These are phyloP conservation scores for Ichneumon xanthorius DNA, from an alignment of 2,888 invertebrate species.

Conservation along the genomic window DNA sequence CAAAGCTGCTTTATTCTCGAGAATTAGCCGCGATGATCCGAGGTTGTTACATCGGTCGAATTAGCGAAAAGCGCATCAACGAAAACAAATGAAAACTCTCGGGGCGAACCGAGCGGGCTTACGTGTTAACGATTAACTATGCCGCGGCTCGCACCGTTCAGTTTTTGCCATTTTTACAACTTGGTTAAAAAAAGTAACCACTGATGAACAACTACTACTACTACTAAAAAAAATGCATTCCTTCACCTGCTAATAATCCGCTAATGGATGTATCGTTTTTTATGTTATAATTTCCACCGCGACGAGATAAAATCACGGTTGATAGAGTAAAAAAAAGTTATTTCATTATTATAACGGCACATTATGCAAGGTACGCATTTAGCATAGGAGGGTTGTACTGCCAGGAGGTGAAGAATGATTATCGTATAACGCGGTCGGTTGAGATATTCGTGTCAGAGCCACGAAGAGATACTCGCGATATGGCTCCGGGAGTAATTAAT, in stretches of 20 bases:
- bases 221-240: not conserved
- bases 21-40: constrained; percentile 32
- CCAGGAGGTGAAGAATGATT: not conserved
- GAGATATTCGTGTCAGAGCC: not conserved
- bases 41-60: constrained; percentile 31
- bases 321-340: not conserved
- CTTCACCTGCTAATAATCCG: not conserved
- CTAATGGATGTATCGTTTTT: not conserved
- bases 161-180: not conserved
- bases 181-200: not conserved
- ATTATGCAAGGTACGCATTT: not conserved
- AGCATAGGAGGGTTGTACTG: not conserved
- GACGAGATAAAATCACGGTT: not conserved
- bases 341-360: not conserved
- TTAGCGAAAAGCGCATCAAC: constrained; percentile 36
- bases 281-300: not conserved
- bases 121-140: not conserved
- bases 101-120: not conserved
- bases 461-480: constrained; percentile 8
- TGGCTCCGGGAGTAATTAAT: constrained; percentile 20
- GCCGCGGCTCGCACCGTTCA: not conserved
- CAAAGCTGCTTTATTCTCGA: constrained; percentile 56
- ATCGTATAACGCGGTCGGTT: not conserved
- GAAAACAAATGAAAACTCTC: constrained; percentile 14
- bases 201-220: too few species aligned